phyloP scores from a whole-genome alignment of 2,797 vertebrate genomes.

The Premnoplex brunnescens region DNA sequence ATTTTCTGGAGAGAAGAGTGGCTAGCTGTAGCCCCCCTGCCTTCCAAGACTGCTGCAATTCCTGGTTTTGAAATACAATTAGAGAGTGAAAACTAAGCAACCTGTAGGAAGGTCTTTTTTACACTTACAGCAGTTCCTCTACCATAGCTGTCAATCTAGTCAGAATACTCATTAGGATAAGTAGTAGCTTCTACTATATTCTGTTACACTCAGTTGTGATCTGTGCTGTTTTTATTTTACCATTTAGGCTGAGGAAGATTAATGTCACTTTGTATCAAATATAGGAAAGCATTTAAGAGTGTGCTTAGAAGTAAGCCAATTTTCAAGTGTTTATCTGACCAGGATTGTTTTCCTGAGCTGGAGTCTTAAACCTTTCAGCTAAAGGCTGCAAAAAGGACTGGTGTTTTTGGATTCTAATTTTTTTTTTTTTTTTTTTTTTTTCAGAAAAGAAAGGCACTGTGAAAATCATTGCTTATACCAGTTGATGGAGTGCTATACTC shows the following conservation, averaged over 20 bases:
- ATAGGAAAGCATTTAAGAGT: not conserved
- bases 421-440: not conserved
- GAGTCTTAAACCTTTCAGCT: not conserved
- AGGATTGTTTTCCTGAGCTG: not conserved
- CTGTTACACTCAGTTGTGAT: not conserved
- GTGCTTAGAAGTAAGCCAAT: not conserved
- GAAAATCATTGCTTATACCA: constrained; percentile 22
- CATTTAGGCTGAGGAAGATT: not conserved
- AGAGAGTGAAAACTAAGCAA: not conserved
- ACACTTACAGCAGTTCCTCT: not conserved
- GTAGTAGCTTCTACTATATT: not conserved
- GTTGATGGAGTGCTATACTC: constrained; percentile 50
- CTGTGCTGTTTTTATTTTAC: not conserved
- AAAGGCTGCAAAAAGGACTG: not conserved
- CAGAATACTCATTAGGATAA: not conserved
- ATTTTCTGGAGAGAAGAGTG: not conserved
- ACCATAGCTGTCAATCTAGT: not conserved
- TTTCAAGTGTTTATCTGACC: not conserved
- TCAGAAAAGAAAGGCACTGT: not conserved
- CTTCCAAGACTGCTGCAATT: not conserved
- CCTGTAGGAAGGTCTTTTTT: not conserved
- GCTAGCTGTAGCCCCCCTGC: not conserved
- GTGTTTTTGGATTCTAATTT: constrained; percentile 5
- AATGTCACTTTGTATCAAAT: not conserved
- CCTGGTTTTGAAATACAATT: not conserved